Evolutionary conservation across 2,797 vertebrate species (phyloP).

Genomic region (Syngnathus acus): DNA sequence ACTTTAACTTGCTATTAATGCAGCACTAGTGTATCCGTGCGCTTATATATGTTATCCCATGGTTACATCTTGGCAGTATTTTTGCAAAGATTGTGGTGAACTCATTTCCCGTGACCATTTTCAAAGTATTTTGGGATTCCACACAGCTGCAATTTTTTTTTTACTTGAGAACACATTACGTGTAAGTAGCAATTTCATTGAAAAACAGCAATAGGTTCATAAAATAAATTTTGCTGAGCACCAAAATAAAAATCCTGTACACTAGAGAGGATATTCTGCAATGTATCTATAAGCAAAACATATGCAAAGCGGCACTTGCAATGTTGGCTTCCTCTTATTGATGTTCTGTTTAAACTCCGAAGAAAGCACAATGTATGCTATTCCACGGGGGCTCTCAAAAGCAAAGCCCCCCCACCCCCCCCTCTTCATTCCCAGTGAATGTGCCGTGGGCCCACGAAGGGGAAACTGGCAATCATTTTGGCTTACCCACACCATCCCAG

Average conservation of each 20-base stretch:
- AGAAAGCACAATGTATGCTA: constrained; percentile 37
- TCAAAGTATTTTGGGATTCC: neutral
- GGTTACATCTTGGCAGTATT: neutral
- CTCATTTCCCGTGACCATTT: neutral
- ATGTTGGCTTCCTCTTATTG: neutral
- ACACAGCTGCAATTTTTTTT: neutral
- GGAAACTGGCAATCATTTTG: constrained; percentile 35
- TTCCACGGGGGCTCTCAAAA: constrained; percentile 24
- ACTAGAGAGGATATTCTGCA: neutral
- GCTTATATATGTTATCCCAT: neutral
- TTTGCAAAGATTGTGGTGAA: neutral
- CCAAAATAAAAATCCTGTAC: neutral
- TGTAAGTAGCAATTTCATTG: neutral
- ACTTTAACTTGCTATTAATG: no score
- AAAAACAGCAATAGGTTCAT: neutral
- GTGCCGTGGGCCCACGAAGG: constrained; percentile 35
- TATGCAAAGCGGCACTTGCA: neutral
- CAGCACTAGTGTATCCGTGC: neutral
- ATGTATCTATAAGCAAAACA: neutral
- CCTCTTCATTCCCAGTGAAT: constrained; percentile 26
- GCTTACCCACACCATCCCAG: constrained; percentile 46
- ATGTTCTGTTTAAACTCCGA: neutral
- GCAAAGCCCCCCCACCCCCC: constrained; percentile 1
- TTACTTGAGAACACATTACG: neutral
- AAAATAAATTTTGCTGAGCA: neutral